Evolutionary conservation across 2,888 invertebrate species (phyloP).

Genomic region (Dasypogon diadema): DNA sequence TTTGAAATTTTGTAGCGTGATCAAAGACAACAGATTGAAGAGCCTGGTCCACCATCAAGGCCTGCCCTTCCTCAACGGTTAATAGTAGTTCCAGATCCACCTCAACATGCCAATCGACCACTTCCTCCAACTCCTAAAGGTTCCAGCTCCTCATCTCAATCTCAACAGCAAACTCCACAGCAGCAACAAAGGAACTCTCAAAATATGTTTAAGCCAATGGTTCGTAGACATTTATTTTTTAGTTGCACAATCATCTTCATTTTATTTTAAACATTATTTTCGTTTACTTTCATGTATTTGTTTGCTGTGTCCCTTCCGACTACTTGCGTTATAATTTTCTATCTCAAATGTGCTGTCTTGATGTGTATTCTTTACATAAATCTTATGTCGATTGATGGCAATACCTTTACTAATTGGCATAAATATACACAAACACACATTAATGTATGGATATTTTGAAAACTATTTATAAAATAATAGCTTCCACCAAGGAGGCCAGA

Average conservation of each 20-base stretch:
- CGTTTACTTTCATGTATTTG: constrained; percentile 73
- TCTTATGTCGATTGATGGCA: constrained; percentile 30
- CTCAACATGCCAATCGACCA: constrained; percentile 76
- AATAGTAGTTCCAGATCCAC: constrained; percentile 91
- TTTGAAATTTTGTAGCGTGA: constrained; percentile 59
- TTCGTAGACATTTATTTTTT: constrained; percentile 67
- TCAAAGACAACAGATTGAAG: constrained; percentile 72
- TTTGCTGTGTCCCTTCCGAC: constrained; percentile 64
- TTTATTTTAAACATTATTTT: constrained; percentile 60
- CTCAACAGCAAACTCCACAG: constrained; percentile 70
- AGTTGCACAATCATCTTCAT: constrained; percentile 14
- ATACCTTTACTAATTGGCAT: constrained; percentile 10
- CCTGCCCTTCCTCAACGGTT: constrained; percentile 92
- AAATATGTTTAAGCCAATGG: constrained; percentile 91
- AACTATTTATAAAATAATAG: constrained; percentile 68
- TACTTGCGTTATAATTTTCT: constrained; percentile 57
- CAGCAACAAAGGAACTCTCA: constrained; percentile 86
- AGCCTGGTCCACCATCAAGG: constrained; percentile 88
- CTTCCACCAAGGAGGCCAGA: constrained; percentile 90
- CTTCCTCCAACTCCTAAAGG: constrained; percentile 86
- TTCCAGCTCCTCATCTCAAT: constrained; percentile 71
- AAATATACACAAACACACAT: constrained; percentile 40
- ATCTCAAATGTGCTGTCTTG: not conserved
- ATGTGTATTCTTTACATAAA: constrained; percentile 28
- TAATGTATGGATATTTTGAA: constrained; percentile 24